These are phyloP conservation scores for Ruditapes philippinarum DNA, from an alignment of 1,140 invertebrate species.

Conservation along the genomic window DNA sequence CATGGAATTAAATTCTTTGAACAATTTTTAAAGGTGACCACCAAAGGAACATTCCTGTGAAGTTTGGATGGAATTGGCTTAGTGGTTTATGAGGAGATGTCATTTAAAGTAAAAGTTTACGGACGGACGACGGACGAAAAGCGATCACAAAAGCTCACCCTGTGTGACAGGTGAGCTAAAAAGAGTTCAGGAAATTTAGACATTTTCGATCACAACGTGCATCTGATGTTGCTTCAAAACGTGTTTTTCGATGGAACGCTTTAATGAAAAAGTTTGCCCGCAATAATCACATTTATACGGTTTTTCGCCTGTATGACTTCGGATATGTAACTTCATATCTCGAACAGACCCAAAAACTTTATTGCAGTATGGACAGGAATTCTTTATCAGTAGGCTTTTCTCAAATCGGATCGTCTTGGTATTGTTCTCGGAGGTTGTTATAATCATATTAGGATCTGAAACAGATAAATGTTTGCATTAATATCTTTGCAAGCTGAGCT, in stretches of 20 bases:
- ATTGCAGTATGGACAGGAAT: neutral
- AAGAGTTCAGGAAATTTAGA: too few species aligned
- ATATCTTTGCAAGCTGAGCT: conserved; percentile 1
- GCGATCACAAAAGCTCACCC: too few species aligned
- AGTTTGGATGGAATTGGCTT: too few species aligned
- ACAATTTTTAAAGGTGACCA: too few species aligned
- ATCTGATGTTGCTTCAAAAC: neutral
- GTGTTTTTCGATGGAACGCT: neutral
- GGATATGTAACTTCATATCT: conserved; percentile 62
- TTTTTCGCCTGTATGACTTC: conserved; percentile 91
- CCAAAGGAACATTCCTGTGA: too few species aligned
- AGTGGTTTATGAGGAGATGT: too few species aligned
- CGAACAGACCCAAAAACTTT: conserved; percentile 38
- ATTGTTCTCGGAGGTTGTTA: neutral
- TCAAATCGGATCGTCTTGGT: conserved; percentile 9
- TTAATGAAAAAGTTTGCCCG: conserved; percentile 41
- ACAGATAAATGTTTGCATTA: conserved; percentile 11
- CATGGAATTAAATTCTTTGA: too few species aligned
- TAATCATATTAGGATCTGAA: conserved; percentile 10
- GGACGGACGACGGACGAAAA: too few species aligned
- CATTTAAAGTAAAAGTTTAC: too few species aligned
- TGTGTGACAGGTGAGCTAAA: too few species aligned
- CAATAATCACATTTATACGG: conserved; percentile 97
- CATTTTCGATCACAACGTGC: too few species aligned
- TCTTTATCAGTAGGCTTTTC: conserved; percentile 7